A percentile compares a stretch with the other conserved stretches of the same genome.
phyloP scores from a whole-genome alignment of 2,797 vertebrate species.

The Mormyrops attenuatus region DNA sequence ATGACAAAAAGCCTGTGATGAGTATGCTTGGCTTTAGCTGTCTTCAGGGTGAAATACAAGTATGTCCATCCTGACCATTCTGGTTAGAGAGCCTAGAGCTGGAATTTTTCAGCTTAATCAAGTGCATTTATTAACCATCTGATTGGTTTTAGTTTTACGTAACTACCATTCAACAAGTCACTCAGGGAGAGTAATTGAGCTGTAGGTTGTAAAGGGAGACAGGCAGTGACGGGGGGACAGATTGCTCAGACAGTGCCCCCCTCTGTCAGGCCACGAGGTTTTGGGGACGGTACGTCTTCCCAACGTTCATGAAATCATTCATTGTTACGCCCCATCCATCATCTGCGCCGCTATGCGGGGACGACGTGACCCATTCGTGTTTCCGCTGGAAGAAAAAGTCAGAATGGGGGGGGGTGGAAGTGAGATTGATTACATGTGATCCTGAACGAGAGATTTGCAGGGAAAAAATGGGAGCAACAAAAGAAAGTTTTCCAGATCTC shows the following conservation, averaged over 20 bases:
- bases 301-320: background rate
- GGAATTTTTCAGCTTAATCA: background rate
- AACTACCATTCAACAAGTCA: background rate
- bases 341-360: background rate
- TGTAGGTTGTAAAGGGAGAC: background rate
- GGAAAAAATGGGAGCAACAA: background rate
- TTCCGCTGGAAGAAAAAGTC: background rate
- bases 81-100: background rate
- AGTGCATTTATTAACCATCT: background rate
- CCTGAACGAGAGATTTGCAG: background rate
- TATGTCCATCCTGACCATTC: background rate
- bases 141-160: background rate
- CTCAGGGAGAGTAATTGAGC: background rate
- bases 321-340: background rate
- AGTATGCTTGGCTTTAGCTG: background rate
- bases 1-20: background rate
- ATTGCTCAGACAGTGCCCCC: background rate
- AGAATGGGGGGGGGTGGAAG: background rate
- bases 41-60: background rate
- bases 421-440: background rate
- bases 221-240: background rate
- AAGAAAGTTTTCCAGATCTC: background rate
- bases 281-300: background rate
- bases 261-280: background rate
- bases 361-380: conserved; percentile 9